phyloP scores from a whole-genome alignment of 2,797 vertebrate genomes.

The Bovichtus diacanthus region DNA sequence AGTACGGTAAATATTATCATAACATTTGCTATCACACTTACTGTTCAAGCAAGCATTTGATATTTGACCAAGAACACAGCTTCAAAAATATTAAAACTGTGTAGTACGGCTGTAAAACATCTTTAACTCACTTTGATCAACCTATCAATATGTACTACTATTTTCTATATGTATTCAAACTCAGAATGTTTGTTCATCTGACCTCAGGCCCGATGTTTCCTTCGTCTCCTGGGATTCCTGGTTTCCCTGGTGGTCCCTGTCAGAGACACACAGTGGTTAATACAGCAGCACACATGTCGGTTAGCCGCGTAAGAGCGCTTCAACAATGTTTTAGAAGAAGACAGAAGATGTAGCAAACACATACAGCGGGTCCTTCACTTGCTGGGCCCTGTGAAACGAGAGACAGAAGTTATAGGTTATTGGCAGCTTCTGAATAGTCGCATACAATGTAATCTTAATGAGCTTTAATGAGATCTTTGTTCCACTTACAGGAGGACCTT shows the following conservation, averaged over 20 bases:
- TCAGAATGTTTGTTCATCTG: slow-evolving; percentile 7
- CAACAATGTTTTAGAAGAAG: background rate
- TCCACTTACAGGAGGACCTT: slow-evolving; percentile 83
- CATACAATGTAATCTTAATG: background rate
- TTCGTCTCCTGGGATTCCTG: slow-evolving; percentile 85
- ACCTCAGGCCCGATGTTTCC: slow-evolving; percentile 89
- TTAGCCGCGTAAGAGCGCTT: background rate
- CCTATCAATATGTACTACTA: no score
- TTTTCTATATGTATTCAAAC: background rate
- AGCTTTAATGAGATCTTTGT: background rate
- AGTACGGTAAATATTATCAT: background rate
- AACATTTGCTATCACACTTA: background rate
- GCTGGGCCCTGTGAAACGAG: slow-evolving; percentile 77
- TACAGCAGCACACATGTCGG: background rate
- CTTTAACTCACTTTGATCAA: no score
- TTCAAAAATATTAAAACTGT: background rate
- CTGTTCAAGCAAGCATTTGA: background rate
- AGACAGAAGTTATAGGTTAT: slow-evolving; percentile 14
- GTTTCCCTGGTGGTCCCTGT: slow-evolving; percentile 85
- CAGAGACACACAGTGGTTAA: slow-evolving; percentile 20
- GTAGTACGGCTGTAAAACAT: background rate
- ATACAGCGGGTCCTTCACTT: slow-evolving; percentile 82
- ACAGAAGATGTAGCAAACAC: slow-evolving; percentile 42
- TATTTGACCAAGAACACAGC: background rate
- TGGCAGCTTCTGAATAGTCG: background rate